Evolutionary conservation across 2,888 invertebrate genomes (phyloP).

Genomic region (Carpatolechia fugitivella): DNA sequence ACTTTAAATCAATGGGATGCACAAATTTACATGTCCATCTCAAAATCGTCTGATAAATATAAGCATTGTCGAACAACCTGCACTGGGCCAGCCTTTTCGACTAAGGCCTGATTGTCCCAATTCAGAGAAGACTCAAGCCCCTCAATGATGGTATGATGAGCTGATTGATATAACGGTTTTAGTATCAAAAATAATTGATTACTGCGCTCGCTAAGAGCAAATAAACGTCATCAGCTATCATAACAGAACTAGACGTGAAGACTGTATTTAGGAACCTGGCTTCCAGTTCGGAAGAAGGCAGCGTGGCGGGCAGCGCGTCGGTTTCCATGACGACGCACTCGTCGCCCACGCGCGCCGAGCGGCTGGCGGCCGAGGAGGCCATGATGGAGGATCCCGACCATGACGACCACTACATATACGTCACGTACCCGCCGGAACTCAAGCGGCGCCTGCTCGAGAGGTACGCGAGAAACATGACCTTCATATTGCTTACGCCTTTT

Average conservation of each 20-base stretch:
- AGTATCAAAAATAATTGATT: too few species aligned
- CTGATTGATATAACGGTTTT: too few species aligned
- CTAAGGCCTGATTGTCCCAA: too few species aligned
- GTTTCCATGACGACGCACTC: constrained; percentile 84
- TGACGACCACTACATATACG: constrained; percentile 91
- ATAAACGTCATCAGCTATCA: not conserved
- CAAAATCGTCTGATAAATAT: too few species aligned
- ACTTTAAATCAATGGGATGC: too few species aligned
- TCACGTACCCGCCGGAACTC: constrained; percentile 92
- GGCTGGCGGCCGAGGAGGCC: constrained; percentile 62
- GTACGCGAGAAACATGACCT: constrained; percentile 74
- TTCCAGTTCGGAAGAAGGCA: constrained; percentile 83
- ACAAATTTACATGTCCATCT: too few species aligned
- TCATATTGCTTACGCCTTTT: constrained; percentile 60
- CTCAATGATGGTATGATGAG: not conserved
- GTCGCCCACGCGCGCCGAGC: constrained; percentile 79
- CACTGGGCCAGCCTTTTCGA: too few species aligned
- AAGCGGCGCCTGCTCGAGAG: constrained; percentile 90
- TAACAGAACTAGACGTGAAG: constrained; percentile 1
- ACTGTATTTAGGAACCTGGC: constrained; percentile 5
- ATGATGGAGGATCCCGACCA: constrained; percentile 71
- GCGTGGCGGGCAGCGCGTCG: constrained; percentile 82
- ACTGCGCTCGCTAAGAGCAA: not conserved
- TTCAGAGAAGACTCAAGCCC: too few species aligned
- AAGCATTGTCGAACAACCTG: too few species aligned